phyloP scores from a whole-genome alignment of 2,113 vertebrate species.

The Triplophysa tibetana region DNA sequence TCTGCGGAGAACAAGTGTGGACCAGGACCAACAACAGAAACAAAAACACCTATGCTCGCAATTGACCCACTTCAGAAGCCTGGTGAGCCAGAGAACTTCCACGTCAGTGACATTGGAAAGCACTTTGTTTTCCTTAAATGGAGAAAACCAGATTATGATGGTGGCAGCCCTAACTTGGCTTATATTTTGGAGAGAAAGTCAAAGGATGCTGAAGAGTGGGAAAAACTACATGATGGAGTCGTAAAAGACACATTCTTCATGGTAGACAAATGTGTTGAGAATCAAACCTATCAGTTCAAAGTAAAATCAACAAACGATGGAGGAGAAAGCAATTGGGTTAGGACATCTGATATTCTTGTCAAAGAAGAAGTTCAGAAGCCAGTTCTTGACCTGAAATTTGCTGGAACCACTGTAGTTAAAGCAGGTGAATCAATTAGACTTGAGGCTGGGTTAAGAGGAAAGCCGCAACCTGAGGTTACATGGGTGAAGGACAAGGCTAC shows the following conservation, averaged over 20 bases:
- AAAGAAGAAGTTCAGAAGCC: slow-evolving; percentile 95
- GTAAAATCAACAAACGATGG: slow-evolving; percentile 93
- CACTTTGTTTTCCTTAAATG: slow-evolving; percentile 90
- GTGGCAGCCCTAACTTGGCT: slow-evolving; percentile 90
- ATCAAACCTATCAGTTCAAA: slow-evolving; percentile 90
- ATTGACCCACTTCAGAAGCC: slow-evolving; percentile 93
- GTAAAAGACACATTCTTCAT: slow-evolving; percentile 91
- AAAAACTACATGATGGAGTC: slow-evolving; percentile 77
- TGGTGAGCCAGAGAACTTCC: slow-evolving; percentile 94
- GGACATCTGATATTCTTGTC: slow-evolving; percentile 87
- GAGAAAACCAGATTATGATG: slow-evolving; percentile 93
- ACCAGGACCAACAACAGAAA: slow-evolving; percentile 87
- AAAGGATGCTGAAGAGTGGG: slow-evolving; percentile 89
- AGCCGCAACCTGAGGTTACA: slow-evolving; percentile 90
- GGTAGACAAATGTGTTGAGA: slow-evolving; percentile 89
- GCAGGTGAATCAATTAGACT: slow-evolving; percentile 92
- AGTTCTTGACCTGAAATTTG: slow-evolving; percentile 89
- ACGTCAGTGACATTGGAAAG: slow-evolving; percentile 90
- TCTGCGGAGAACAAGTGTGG: slow-evolving; percentile 97
- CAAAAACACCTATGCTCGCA: slow-evolving; percentile 88
- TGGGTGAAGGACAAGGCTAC: slow-evolving; percentile 93
- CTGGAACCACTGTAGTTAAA: slow-evolving; percentile 87
- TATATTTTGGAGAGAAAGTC: slow-evolving; percentile 90
- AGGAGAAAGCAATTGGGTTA: slow-evolving; percentile 95
- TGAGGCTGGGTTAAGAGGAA: slow-evolving; percentile 92